phyloP scores from a whole-genome alignment of 2,113 vertebrate species.

The Mesoclemmys tuberculata region DNA sequence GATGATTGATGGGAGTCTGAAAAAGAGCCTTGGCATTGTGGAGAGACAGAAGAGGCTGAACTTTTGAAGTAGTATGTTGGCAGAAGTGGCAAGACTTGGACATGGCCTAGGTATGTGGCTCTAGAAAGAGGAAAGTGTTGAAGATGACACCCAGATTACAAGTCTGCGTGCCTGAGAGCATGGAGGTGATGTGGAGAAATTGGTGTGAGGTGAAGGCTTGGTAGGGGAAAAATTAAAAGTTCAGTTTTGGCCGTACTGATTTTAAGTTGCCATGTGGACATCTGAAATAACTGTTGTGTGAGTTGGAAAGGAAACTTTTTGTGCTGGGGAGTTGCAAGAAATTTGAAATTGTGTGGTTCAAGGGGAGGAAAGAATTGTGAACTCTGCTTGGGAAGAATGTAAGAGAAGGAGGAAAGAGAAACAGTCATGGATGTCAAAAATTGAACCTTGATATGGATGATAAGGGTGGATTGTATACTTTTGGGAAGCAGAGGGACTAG shows the following conservation, averaged over 20 bases:
- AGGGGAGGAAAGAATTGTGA: background rate
- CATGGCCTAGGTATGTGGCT: rapidly evolving
- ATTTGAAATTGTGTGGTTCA: rapidly evolving
- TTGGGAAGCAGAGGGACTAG: background rate
- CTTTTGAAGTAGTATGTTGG: background rate
- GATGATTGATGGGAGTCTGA: no score
- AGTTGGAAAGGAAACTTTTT: background rate
- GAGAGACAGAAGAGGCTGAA: background rate
- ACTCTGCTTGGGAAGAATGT: background rate
- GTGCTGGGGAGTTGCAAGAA: background rate
- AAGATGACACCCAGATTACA: background rate
- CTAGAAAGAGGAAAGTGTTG: background rate
- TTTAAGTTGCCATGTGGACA: background rate
- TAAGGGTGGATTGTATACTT: background rate
- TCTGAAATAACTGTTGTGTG: background rate
- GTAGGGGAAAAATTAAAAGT: background rate
- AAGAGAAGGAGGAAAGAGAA: background rate
- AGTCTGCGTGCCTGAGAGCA: background rate
- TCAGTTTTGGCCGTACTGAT: background rate
- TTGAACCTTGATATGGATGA: background rate
- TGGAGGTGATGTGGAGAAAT: background rate
- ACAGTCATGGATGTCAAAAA: background rate
- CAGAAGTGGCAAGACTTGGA: background rate
- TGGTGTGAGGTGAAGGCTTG: background rate
- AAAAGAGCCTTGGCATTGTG: background rate